Conservation (phyloP, 2,797 vertebrate genomes). For the Falco biarmicus region DNA sequence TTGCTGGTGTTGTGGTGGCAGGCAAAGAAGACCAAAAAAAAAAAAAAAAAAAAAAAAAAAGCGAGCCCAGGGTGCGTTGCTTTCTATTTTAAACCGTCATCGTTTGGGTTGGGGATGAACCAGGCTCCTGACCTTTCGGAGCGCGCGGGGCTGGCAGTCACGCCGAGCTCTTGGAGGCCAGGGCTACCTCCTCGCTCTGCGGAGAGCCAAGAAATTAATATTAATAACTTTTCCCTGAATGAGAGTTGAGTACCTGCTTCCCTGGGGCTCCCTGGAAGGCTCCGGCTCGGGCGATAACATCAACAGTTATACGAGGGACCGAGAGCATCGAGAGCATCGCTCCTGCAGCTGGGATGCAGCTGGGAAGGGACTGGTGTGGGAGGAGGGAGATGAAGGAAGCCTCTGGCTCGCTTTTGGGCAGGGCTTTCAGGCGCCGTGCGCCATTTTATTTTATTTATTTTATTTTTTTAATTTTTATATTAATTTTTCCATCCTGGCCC, state of each 20-base stretch:
- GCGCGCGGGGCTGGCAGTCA: neutral
- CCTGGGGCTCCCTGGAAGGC: constrained; percentile 31
- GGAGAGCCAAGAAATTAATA: constrained; percentile 31
- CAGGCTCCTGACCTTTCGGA: neutral
- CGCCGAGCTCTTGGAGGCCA: neutral
- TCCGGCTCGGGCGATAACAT: neutral
- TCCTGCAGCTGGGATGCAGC: constrained; percentile 29
- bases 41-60: too few relatives aligned
- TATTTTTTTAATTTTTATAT: too few relatives aligned
- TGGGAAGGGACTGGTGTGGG: constrained; percentile 28
- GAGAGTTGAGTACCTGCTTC: constrained; percentile 34
- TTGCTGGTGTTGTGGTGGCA: neutral
- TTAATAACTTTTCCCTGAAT: constrained; percentile 4
- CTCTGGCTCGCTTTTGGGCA: constrained; percentile 8
- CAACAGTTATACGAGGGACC: neutral
- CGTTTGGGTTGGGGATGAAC: neutral
- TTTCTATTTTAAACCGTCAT: constrained; percentile 12
- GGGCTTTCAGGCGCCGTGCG: neutral
- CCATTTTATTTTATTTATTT: too few relatives aligned
- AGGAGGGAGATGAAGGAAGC: neutral
- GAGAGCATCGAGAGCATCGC: neutral
- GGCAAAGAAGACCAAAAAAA: neutral
- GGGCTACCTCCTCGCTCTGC: neutral
- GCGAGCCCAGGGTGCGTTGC: neutral
- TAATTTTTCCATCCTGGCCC: neutral